Percentiles rank a stretch among this genome's conserved stretches.
Evolutionary conservation across 2,888 invertebrate species (phyloP).

Genomic region (Achlya flavicornis): DNA sequence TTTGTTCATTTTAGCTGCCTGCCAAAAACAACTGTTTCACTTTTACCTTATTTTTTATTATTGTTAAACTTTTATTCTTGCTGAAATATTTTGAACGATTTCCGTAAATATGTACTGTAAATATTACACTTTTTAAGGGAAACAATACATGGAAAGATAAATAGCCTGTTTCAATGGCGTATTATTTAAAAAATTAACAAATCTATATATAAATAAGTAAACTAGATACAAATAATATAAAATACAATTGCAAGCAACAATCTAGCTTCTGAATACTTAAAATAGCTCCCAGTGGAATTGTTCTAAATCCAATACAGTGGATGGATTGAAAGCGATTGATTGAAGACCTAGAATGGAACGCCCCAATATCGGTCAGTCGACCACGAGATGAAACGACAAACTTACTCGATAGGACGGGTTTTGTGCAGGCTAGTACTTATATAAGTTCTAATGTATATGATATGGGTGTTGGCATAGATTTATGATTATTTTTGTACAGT

Average conservation of each 20-base stretch:
- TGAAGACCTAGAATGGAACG: slow-evolving; percentile 8
- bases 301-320: neutral
- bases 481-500: too few relatives aligned
- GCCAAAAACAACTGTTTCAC: neutral
- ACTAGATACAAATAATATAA: too few relatives aligned
- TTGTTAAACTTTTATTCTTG: neutral
- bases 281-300: neutral
- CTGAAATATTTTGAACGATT: neutral
- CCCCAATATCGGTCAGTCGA: slow-evolving; percentile 4
- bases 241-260: too few relatives aligned
- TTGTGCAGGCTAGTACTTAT: neutral
- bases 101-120: too few relatives aligned
- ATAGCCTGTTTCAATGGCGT: too few relatives aligned
- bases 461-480: neutral
- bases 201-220: too few relatives aligned
- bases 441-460: neutral
- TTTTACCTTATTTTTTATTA: neutral
- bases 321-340: slow-evolving; percentile 1
- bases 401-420: slow-evolving; percentile 1
- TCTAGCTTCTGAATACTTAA: neutral
- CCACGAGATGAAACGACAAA: slow-evolving; percentile 10
- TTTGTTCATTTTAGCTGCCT: neutral
- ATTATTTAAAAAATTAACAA: too few relatives aligned
- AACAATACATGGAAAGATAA: too few relatives aligned
- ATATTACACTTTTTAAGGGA: too few relatives aligned